phyloP scores from a whole-genome alignment of 1,140 invertebrate species.

The Pseudomyrmex cubaensis region DNA sequence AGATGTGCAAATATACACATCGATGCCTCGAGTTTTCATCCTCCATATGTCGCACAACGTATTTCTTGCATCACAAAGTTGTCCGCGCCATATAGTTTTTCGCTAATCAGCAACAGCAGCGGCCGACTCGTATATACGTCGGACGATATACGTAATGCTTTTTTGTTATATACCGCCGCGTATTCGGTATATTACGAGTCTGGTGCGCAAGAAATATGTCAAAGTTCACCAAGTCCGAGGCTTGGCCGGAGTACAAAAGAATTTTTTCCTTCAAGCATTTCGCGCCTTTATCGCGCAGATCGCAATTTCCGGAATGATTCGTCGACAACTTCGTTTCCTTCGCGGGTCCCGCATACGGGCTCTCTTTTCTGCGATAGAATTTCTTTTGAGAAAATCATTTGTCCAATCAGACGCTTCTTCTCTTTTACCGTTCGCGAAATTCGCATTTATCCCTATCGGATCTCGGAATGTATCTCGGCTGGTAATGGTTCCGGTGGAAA shows the following conservation, averaged over 20 bases:
- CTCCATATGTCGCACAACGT: background rate
- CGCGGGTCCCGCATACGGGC: background rate
- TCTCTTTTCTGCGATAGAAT: slow-evolving; percentile 7
- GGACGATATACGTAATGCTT: background rate
- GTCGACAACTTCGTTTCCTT: background rate
- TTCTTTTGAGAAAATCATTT: slow-evolving; percentile 41
- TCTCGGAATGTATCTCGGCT: background rate
- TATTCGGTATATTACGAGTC: background rate
- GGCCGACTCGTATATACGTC: too few relatives aligned
- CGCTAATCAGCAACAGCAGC: background rate
- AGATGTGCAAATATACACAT: too few relatives aligned
- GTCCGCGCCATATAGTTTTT: background rate
- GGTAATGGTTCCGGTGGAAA: background rate
- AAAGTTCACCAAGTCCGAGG: background rate
- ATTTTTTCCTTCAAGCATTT: background rate
- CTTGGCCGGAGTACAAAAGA: background rate
- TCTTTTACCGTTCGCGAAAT: background rate
- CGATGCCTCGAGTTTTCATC: background rate
- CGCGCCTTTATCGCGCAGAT: slow-evolving; percentile 13
- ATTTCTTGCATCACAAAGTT: slow-evolving; percentile 6
- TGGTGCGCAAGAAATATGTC: background rate
- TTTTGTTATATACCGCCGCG: background rate
- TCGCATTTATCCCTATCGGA: background rate
- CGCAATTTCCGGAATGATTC: slow-evolving; percentile 12
- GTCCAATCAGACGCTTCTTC: slow-evolving; percentile 1